A percentile compares a stretch with the other conserved stretches of the same genome.
Evolutionary conservation across 2,113 vertebrate species (phyloP).

Genomic region (Aviceda subcristata): DNA sequence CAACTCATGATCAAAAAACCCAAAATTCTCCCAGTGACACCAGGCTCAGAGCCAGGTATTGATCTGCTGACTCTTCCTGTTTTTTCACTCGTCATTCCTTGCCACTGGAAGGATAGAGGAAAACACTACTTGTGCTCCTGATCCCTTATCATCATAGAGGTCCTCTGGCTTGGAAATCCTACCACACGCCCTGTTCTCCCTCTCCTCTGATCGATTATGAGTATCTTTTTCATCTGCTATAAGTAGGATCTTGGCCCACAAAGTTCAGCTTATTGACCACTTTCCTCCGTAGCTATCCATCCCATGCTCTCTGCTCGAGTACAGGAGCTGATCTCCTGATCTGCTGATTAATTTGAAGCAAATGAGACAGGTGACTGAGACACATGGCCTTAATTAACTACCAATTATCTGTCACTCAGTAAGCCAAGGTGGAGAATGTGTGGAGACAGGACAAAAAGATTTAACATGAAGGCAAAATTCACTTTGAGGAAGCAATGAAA

Average conservation of each 20-base stretch:
- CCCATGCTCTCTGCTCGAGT: not conserved
- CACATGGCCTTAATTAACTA: not conserved
- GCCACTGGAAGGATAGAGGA: no score
- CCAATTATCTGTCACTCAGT: not conserved
- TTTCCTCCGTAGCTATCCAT: not conserved
- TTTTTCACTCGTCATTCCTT: no score
- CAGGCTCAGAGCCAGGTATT: no score
- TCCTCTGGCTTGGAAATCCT: not conserved
- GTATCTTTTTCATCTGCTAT: not conserved
- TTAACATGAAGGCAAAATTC: not conserved
- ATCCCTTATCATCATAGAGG: not conserved
- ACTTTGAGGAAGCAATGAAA: not conserved
- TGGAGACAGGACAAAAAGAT: not conserved
- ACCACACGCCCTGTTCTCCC: accelerated
- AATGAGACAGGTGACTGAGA: not conserved
- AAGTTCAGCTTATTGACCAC: not conserved
- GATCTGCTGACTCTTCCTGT: no score
- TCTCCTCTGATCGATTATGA: not conserved
- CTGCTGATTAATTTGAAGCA: not conserved
- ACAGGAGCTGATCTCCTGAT: not conserved
- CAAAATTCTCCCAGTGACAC: no score
- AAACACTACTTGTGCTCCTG: no score
- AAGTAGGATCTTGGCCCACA: not conserved
- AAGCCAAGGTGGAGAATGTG: not conserved
- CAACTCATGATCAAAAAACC: no score